Conservation (phyloP, 2,797 vertebrate species). For the Tachyglossus aculeatus region DNA sequence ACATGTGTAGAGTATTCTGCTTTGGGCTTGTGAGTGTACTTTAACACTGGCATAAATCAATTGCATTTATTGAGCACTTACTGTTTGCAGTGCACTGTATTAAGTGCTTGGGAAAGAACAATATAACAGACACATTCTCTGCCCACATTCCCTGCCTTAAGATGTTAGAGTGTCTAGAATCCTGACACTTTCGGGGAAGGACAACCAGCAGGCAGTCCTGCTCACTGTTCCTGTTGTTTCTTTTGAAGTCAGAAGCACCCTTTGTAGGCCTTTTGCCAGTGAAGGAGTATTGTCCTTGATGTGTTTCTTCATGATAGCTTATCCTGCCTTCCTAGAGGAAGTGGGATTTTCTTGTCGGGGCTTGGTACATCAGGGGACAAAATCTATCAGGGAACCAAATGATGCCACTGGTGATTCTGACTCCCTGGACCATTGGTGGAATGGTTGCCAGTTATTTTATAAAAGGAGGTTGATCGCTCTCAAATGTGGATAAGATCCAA, state of each 20-base stretch:
- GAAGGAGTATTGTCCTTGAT: conserved; percentile 56
- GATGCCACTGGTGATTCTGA: conserved; percentile 34
- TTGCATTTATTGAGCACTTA: too few relatives aligned
- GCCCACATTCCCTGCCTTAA: too few relatives aligned
- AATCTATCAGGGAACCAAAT: too few relatives aligned
- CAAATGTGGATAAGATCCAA: conserved; percentile 7
- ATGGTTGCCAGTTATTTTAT: conserved; percentile 47
- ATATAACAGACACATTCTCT: too few relatives aligned
- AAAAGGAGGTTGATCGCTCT: conserved; percentile 32
- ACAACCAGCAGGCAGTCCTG: conserved; percentile 56
- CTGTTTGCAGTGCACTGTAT: too few relatives aligned
- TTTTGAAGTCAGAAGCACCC: conserved; percentile 58
- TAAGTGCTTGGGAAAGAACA: too few relatives aligned
- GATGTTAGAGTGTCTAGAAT: too few relatives aligned
- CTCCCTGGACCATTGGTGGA: conserved; percentile 41
- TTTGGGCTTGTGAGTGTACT: too few relatives aligned
- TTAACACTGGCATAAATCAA: too few relatives aligned
- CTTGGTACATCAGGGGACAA: too few relatives aligned
- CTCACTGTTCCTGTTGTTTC: conserved; percentile 66
- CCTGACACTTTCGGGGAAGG: conserved; percentile 36
- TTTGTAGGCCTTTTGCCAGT: conserved; percentile 60
- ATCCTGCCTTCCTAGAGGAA: conserved; percentile 58
- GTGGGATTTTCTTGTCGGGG: conserved; percentile 58
- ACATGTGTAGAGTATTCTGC: too few relatives aligned
- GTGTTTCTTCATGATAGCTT: conserved; percentile 55